phyloP scores from a whole-genome alignment of 2,888 invertebrate species.

The Noctua comes region DNA sequence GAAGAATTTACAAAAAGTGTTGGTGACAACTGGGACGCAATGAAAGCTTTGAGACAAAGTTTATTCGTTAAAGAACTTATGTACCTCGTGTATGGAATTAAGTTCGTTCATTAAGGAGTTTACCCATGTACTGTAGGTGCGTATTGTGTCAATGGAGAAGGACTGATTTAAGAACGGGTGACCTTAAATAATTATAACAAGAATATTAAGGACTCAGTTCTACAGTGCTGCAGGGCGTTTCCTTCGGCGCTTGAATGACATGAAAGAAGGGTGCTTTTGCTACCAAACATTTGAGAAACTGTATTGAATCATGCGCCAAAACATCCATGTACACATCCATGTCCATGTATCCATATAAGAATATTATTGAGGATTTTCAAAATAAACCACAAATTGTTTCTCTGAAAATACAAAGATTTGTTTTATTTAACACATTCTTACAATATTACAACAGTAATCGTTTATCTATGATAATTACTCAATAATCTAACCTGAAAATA shows the following conservation, averaged over 20 bases:
- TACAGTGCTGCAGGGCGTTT: not conserved
- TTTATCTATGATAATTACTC: too few relatives aligned
- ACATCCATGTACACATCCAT: not conserved
- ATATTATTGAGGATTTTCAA: too few relatives aligned
- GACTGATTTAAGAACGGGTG: too few relatives aligned
- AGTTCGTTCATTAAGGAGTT: not conserved
- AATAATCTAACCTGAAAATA: too few relatives aligned
- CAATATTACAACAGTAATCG: too few relatives aligned
- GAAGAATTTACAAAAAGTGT: constrained; percentile 7
- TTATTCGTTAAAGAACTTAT: not conserved
- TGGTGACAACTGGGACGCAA: not conserved
- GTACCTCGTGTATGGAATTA: not conserved
- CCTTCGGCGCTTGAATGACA: not conserved
- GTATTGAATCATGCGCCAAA: not conserved
- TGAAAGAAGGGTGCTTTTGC: not conserved
- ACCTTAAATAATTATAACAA: not conserved
- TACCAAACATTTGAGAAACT: not conserved
- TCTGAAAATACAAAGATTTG: too few relatives aligned
- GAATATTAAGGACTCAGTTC: not conserved
- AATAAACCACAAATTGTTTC: too few relatives aligned
- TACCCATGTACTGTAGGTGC: not conserved
- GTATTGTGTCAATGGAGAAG: not conserved
- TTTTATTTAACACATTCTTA: too few relatives aligned
- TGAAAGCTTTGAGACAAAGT: not conserved
- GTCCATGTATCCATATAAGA: not conserved